Base-by-base conservation (phyloP, 2,113 vertebrate species). In the Galbula dea region DNA sequence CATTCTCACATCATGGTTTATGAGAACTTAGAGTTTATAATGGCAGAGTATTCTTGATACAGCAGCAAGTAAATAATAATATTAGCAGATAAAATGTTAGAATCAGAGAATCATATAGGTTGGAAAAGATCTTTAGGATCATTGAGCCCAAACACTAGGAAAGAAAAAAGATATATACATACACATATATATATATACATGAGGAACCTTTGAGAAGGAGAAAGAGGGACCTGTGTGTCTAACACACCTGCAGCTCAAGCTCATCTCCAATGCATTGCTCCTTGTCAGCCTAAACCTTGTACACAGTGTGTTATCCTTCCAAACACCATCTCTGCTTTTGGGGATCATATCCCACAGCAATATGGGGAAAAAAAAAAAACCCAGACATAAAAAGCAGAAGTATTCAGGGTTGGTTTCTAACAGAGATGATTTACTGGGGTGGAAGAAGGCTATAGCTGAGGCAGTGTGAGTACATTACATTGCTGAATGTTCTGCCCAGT, bases 401-500 rank as follows among this genome's bases (percentile, higher is more conserved):
- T 19, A 6, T 66, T 66, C 22, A 36, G 9, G 12, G 4, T 19
- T 4, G 0, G 0, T 24, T 92, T 58, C 30, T 45, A 29, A 7
- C 15, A 48, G 27, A 14, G 10, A 52, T 80, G 30, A 3, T 83
- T 55, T 67, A 8, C 4, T 29, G 11, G 5, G 7, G 1, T n/a
- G 11, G 17, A 22, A 26, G 11, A 51, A 71, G 12, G 21, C 11
- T 69, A 6, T 21, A 74, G 46, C 16, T 88, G 32, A 1, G 15
- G 26, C 49, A 4, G 27, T 29, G 34, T 43, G 36, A 27, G 12
- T 12, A 18, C 0, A 3, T 22, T 14, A 17, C 15, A 17, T 14
- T 19, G 27, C 22, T 80, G 19, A 34, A 26, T 51, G 9, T 48
- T 23, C 36, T 77, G 21, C 36, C 30, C 24, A 5, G 30, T 21